Percentiles rank a stretch among this genome's conserved stretches.
Conservation (phyloP, 2,113 vertebrate species). For the Coptodon rendalli region DNA sequence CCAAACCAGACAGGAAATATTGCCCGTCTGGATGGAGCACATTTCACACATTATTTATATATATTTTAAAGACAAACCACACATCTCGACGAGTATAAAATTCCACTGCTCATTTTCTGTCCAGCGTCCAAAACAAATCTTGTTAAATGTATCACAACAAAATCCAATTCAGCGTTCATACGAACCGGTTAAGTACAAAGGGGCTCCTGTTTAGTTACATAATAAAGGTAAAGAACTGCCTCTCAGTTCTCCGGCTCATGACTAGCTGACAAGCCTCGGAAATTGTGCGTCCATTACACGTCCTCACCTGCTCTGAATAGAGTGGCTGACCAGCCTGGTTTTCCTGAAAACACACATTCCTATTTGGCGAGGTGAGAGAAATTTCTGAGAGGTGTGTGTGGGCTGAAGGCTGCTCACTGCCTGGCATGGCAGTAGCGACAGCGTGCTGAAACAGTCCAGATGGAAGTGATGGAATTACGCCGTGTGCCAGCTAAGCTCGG, state of each 20-base stretch:
- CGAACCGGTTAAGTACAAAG: conserved; percentile 19
- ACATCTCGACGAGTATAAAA: neutral
- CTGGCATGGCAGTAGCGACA: conserved; percentile 35
- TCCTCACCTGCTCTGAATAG: conserved; percentile 64
- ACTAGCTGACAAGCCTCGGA: conserved; percentile 59
- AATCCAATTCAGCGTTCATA: neutral
- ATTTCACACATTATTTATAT: conserved; percentile 1
- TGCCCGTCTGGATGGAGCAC: neutral
- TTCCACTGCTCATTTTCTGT: conserved; percentile 3
- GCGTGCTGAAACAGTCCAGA: conserved; percentile 50
- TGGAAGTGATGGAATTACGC: conserved; percentile 66
- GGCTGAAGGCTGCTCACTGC: conserved; percentile 28
- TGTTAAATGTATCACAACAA: conserved; percentile 16
- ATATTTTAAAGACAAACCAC: neutral
- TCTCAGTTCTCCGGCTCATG: conserved; percentile 7
- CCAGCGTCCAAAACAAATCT: neutral
- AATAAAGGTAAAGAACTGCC: conserved; percentile 25
- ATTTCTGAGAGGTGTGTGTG: conserved; percentile 58
- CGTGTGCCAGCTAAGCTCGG: conserved; percentile 52
- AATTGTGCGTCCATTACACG: conserved; percentile 56
- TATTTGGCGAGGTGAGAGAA: conserved; percentile 64
- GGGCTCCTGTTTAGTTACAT: conserved; percentile 33
- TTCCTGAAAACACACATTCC: conserved; percentile 71
- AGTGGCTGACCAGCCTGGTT: conserved; percentile 34
- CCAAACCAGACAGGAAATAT: conserved; percentile 26